Percentiles rank a stretch among this genome's conserved stretches.
phyloP scores from a whole-genome alignment of 53 echinoderm and acorn worm genomes.

The Mesocentrotus franciscanus region DNA sequence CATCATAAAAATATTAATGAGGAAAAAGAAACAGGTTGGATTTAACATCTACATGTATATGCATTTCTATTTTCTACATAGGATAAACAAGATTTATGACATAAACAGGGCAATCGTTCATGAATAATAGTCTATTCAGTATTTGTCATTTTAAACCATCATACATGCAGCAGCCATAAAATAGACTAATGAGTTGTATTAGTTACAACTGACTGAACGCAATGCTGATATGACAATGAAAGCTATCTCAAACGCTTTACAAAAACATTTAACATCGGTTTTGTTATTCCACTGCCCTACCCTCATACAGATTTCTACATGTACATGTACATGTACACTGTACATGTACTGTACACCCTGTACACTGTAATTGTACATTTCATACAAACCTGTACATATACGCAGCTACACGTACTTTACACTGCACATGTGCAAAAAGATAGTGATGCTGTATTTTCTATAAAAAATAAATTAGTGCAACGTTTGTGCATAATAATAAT shows the following conservation, averaged over 20 bases:
- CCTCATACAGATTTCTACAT: background rate
- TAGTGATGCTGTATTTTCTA: too few relatives aligned
- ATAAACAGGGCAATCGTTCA: background rate
- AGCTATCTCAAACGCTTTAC: background rate
- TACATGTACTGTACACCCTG: too few relatives aligned
- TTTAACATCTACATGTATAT: too few relatives aligned
- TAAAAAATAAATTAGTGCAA: too few relatives aligned
- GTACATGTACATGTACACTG: background rate
- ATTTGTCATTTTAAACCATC: background rate
- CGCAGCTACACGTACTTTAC: too few relatives aligned
- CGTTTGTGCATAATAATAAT: too few relatives aligned
- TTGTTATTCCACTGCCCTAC: background rate
- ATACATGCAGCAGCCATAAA: background rate
- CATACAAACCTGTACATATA: too few relatives aligned
- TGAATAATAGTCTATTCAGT: constrained; percentile 15
- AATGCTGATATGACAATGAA: background rate
- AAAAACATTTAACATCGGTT: background rate
- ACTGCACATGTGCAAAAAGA: too few relatives aligned
- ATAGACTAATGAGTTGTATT: constrained; percentile 34
- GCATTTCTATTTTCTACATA: background rate
- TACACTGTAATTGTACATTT: too few relatives aligned
- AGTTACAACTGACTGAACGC: constrained; percentile 36
- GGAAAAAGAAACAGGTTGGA: background rate
- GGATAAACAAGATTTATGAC: background rate
- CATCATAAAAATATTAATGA: too few relatives aligned